Evolutionary conservation across 1,140 invertebrate species (phyloP).

Genomic region (Drosophila sproati): DNA sequence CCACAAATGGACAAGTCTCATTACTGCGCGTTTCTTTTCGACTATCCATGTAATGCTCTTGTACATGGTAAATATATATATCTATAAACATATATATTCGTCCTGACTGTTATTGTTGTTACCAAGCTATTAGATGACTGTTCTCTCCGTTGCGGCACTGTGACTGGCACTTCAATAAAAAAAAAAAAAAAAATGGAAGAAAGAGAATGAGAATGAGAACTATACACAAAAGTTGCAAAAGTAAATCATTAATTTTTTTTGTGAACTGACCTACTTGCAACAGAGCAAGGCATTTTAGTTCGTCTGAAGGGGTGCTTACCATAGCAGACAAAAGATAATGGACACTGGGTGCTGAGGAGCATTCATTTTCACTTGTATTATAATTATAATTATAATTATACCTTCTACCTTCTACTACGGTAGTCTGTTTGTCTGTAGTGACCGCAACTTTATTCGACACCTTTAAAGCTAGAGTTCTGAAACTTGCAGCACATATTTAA

Average conservation of each 20-base stretch:
- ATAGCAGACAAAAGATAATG: neutral
- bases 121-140: constrained; percentile 35
- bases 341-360: neutral
- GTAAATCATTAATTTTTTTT: constrained; percentile 62
- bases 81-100: constrained; percentile 1
- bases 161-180: constrained; percentile 25
- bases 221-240: constrained; percentile 50
- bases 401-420: no score
- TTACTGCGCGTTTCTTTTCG: constrained; percentile 51
- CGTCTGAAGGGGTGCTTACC: neutral
- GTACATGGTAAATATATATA: constrained; percentile 14
- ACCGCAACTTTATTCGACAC: no score
- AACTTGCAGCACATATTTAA: no score
- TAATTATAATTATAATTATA: no score
- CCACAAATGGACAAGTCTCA: constrained; percentile 75
- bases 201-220: constrained; percentile 15
- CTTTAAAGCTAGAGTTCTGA: no score
- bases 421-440: no score
- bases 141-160: constrained; percentile 10
- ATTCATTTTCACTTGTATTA: no score
- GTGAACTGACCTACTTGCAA: constrained; percentile 19
- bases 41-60: constrained; percentile 13
- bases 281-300: constrained; percentile 16
- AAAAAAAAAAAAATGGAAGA: neutral
- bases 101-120: constrained; percentile 47